Evolutionary conservation across 1,140 invertebrate genomes (phyloP), one percentile per base, ranked within the genome.

Genomic region (Muscidifurax raptorellus): DNA sequence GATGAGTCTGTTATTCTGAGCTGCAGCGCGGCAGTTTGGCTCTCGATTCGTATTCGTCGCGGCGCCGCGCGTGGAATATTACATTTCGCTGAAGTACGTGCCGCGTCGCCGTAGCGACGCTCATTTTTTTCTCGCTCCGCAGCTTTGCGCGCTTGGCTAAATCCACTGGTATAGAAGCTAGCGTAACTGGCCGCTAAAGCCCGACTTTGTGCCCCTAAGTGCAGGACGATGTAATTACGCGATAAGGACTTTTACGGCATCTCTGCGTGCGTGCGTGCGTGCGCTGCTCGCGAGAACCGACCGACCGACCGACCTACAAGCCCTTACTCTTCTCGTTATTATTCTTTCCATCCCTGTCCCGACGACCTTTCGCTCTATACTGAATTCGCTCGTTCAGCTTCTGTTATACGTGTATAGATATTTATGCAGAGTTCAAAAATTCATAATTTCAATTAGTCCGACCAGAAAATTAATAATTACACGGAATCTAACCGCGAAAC

Each of bases 41-140:
- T 40, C 66, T 72, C 72, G 28, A 89, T 90, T 88, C 86, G 87
- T 89, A 90, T 90, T 88, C 89, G 69, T 88, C 89, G 69, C 67
- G 27, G n/a, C n/a, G n/a, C 74, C 86, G 86, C 86, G 84, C 85
- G 30, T 75, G 76, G 87, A 87, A 90, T 89, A 90, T 90, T 89
- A 90, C 87, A 86, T 88, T 87, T 89, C 84, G 88, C 32, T 5
- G 2, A 86, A 90, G n/a, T n/a, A n/a, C n/a, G n/a, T n/a, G n/a
- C n/a, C 89, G 88, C 90, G 89, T 86, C 78, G 87, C 87, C 47
- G 4, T 67, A 59, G 36, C 47, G 27, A 27, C 30, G 30, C 5
- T 18, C 69, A 22, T 5, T 25, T 15, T 25, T 12, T 44, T 28
- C 52, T 25, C 12, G 30, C 59, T 18, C 18, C 47, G 47, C 47